Percentiles rank a stretch among this genome's conserved stretches.
phyloP scores from a whole-genome alignment of 2,888 invertebrate genomes.

The Patella pellucida region DNA sequence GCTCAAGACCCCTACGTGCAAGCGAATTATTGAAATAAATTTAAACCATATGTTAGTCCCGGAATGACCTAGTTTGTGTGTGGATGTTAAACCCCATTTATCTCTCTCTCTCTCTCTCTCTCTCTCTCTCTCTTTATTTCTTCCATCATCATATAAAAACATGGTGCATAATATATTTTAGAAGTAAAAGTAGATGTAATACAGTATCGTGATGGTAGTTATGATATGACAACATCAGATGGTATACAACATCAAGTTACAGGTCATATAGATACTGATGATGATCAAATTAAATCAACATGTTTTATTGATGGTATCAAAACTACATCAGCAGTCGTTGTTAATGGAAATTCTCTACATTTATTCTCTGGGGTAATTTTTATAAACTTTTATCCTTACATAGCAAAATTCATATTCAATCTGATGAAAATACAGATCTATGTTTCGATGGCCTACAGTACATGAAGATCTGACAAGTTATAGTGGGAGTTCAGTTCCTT shows the following conservation, averaged over 20 bases:
- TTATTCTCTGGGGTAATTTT: slow-evolving; percentile 75
- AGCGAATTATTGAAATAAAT: too few species aligned
- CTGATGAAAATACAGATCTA: too few species aligned
- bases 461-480: too few species aligned
- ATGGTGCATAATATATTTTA: background rate
- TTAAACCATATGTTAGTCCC: too few species aligned
- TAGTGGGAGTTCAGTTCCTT: too few species aligned
- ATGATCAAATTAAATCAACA: slow-evolving; percentile 51
- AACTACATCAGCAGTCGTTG: slow-evolving; percentile 75
- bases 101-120: too few species aligned
- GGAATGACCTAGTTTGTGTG: too few species aligned
- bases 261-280: slow-evolving; percentile 47
- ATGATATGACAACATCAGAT: slow-evolving; percentile 32
- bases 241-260: slow-evolving; percentile 46
- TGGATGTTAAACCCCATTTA: too few species aligned
- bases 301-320: slow-evolving; percentile 73
- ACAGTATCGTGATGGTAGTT: slow-evolving; percentile 26
- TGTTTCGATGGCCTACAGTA: too few species aligned
- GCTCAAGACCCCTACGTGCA: too few species aligned
- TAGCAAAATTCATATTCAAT: too few species aligned
- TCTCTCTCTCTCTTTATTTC: too few species aligned
- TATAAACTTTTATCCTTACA: background rate
- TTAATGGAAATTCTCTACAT: slow-evolving; percentile 76
- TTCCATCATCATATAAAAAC: background rate
- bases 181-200: slow-evolving; percentile 32